A percentile compares a stretch with the other conserved stretches of the same genome.
phyloP scores from a whole-genome alignment of 2,113 vertebrate species.

The Gymnobelideus leadbeateri region DNA sequence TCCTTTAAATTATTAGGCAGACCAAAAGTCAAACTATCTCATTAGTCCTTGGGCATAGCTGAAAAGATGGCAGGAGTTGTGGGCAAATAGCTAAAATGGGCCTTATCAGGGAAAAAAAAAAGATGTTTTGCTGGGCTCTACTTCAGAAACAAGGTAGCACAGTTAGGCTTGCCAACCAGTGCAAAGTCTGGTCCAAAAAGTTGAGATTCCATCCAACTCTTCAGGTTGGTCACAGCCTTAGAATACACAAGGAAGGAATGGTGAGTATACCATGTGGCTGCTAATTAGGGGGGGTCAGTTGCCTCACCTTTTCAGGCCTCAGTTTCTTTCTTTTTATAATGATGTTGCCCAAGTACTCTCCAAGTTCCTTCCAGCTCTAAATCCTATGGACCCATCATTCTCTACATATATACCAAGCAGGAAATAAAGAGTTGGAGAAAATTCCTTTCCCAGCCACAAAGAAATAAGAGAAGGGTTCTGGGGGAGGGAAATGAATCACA shows the following conservation, averaged over 20 bases:
- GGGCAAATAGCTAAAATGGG: background rate
- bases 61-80: background rate
- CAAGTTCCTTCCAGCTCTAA: background rate
- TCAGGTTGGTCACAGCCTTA: rapidly evolving
- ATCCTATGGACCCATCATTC: background rate
- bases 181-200: background rate
- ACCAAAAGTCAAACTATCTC: background rate
- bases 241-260: rapidly evolving
- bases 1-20: background rate
- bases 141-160: background rate
- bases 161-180: background rate
- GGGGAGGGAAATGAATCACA: conserved; percentile 71
- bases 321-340: background rate
- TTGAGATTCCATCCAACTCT: background rate
- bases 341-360: background rate
- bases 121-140: background rate
- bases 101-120: background rate
- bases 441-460: conserved; percentile 11
- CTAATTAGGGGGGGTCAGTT: background rate
- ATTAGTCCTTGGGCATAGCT: background rate
- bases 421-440: background rate
- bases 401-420: background rate
- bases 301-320: background rate
- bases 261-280: background rate
- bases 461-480: background rate